Conservation (phyloP, 1,140 invertebrate genomes). For the Hypothenemus hampei region DNA sequence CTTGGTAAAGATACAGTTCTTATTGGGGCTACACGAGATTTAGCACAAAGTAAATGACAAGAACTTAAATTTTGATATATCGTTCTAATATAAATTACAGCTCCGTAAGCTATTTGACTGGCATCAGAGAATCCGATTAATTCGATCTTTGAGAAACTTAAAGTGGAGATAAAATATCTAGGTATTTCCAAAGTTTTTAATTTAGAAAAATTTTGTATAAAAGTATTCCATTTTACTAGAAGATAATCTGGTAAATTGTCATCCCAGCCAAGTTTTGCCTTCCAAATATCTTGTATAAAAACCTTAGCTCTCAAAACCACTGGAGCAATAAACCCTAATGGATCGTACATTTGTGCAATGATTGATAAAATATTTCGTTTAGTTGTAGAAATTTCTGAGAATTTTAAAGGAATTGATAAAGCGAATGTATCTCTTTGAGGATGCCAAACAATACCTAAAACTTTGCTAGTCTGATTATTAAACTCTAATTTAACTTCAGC, state of each 20-base stretch:
- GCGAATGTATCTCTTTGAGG: too few relatives aligned
- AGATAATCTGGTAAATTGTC: slow-evolving; percentile 14
- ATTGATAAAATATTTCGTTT: slow-evolving; percentile 27
- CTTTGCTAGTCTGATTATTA: too few relatives aligned
- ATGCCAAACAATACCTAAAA: slow-evolving; percentile 21
- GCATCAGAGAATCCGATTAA: slow-evolving; percentile 37
- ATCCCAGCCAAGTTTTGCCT: background rate
- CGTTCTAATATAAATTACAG: slow-evolving; percentile 31
- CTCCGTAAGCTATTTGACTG: slow-evolving; percentile 35
- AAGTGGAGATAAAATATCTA: slow-evolving; percentile 39
- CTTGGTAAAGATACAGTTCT: background rate
- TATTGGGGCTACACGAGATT: slow-evolving; percentile 21
- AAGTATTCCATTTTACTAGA: too few relatives aligned
- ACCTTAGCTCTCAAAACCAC: background rate
- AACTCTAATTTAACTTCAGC: too few relatives aligned
- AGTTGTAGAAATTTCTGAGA: too few relatives aligned
- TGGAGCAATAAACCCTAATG: slow-evolving; percentile 35
- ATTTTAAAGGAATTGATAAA: too few relatives aligned
- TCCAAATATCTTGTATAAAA: slow-evolving; percentile 11
- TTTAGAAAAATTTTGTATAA: slow-evolving; percentile 36
- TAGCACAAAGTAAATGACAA: slow-evolving; percentile 6
- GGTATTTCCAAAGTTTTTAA: slow-evolving; percentile 30
- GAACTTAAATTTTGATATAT: background rate
- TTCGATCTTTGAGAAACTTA: slow-evolving; percentile 45
- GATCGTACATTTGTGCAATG: too few relatives aligned